phyloP scores from a whole-genome alignment of 2,113 vertebrate genomes.

The Nannobrachium achirus region DNA sequence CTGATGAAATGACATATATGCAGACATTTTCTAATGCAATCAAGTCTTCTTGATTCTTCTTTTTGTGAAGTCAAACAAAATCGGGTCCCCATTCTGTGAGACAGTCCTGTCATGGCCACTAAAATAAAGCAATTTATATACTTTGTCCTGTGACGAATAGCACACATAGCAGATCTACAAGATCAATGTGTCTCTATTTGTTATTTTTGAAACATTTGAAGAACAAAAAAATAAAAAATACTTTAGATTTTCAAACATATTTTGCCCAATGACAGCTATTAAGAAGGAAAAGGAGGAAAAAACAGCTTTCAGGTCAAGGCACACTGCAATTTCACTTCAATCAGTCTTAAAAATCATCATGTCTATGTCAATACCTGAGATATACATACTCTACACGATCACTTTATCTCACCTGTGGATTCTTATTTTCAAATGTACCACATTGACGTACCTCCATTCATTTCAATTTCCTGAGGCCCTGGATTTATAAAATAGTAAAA shows the following conservation, averaged over 20 bases:
- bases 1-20: constrained; percentile 32
- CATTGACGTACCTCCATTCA: constrained; percentile 6
- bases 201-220: too few relatives aligned
- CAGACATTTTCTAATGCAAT: constrained; percentile 18
- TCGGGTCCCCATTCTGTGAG: neutral
- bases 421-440: constrained; percentile 2
- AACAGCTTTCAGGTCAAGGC: constrained; percentile 60
- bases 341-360: constrained; percentile 13
- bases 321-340: constrained; percentile 44
- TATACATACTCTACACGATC: constrained; percentile 21
- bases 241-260: too few relatives aligned
- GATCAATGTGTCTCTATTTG: too few relatives aligned
- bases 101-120: constrained; percentile 1
- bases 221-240: too few relatives aligned
- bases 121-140: neutral
- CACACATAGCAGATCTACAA: too few relatives aligned
- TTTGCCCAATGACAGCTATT: neutral
- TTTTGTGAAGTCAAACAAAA: neutral
- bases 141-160: too few relatives aligned
- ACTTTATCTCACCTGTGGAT: constrained; percentile 6
- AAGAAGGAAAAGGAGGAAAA: neutral
- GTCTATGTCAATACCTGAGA: constrained; percentile 52
- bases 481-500: constrained; percentile 33
- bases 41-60: neutral
- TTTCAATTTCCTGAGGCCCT: constrained; percentile 14